A percentile compares a stretch with the other conserved stretches of the same genome.
Conservation (phyloP, 2,113 vertebrate species). For the Platichthys flesus region DNA sequence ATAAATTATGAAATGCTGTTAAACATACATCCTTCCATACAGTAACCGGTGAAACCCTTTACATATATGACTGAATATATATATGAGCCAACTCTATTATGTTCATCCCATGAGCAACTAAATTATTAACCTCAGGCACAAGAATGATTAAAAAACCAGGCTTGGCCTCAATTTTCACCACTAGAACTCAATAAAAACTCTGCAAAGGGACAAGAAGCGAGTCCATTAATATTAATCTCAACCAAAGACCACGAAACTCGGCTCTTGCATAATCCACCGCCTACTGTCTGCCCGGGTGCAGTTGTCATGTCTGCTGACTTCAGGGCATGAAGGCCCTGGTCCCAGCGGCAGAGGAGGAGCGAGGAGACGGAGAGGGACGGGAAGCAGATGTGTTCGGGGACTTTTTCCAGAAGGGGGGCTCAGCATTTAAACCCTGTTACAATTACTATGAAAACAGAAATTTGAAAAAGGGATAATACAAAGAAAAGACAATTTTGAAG, state of each 20-base stretch:
- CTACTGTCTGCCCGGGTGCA: constrained; percentile 28
- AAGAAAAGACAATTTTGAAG: not conserved
- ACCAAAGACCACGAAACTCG: constrained; percentile 58
- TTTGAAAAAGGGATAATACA: too few species aligned
- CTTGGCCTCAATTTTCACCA: constrained; percentile 40
- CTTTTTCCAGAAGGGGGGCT: not conserved
- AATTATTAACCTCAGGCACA: constrained; percentile 56
- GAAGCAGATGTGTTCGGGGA: constrained; percentile 6
- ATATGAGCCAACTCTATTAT: constrained; percentile 47
- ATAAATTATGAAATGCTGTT: constrained; percentile 50
- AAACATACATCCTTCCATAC: constrained; percentile 22
- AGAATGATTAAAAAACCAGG: constrained; percentile 54
- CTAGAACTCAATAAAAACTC: constrained; percentile 37
- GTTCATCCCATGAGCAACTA: constrained; percentile 38
- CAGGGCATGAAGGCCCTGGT: constrained; percentile 23
- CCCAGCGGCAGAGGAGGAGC: not conserved
- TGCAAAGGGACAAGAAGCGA: constrained; percentile 26
- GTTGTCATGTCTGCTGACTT: constrained; percentile 59
- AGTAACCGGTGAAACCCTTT: constrained; percentile 7
- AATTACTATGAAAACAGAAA: not conserved
- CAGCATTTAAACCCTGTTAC: not conserved
- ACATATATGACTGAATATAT: constrained; percentile 21
- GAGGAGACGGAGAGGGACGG: not conserved
- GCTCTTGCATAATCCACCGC: constrained; percentile 61
- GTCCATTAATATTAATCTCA: constrained; percentile 62